Conservation (phyloP, 1,140 invertebrate genomes). For the Eueides isabella region DNA sequence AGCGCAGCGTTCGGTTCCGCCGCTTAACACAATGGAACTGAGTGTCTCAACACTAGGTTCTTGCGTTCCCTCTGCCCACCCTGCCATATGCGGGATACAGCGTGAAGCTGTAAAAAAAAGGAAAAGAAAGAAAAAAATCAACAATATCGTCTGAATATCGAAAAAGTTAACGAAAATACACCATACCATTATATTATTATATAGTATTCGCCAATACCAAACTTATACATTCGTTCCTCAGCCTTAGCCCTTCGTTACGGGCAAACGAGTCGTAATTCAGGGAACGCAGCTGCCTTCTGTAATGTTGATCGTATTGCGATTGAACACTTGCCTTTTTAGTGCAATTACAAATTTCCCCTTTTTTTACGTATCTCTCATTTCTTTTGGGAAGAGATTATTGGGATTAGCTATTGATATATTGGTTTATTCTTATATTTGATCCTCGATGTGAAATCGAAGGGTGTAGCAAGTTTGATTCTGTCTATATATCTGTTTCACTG, state of each 20-base stretch:
- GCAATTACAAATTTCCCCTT: slow-evolving; percentile 17
- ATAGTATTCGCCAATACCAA: neutral
- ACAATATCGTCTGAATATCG: neutral
- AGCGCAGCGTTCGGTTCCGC: too few relatives aligned
- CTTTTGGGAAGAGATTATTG: neutral
- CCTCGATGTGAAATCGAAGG: too few relatives aligned
- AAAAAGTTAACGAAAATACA: neutral
- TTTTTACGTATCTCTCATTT: neutral
- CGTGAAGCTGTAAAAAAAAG: too few relatives aligned
- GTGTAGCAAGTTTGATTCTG: too few relatives aligned
- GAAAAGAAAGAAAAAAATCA: too few relatives aligned
- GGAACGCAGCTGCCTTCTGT: slow-evolving; percentile 66
- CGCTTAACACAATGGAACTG: too few relatives aligned
- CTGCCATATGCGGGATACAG: too few relatives aligned
- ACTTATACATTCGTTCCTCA: slow-evolving; percentile 15
- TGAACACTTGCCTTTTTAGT: slow-evolving; percentile 59
- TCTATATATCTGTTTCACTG: too few relatives aligned
- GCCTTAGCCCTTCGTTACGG: slow-evolving; percentile 55
- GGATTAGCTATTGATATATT: neutral
- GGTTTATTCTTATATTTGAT: too few relatives aligned
- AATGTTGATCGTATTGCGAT: slow-evolving; percentile 76
- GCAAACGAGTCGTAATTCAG: slow-evolving; percentile 67
- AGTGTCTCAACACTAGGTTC: too few relatives aligned
- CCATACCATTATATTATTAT: neutral
- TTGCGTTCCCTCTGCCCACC: too few relatives aligned